These are phyloP conservation scores for Neoseiulus cucumeris DNA, from an alignment of 1,140 invertebrate species.

Conservation along the genomic window DNA sequence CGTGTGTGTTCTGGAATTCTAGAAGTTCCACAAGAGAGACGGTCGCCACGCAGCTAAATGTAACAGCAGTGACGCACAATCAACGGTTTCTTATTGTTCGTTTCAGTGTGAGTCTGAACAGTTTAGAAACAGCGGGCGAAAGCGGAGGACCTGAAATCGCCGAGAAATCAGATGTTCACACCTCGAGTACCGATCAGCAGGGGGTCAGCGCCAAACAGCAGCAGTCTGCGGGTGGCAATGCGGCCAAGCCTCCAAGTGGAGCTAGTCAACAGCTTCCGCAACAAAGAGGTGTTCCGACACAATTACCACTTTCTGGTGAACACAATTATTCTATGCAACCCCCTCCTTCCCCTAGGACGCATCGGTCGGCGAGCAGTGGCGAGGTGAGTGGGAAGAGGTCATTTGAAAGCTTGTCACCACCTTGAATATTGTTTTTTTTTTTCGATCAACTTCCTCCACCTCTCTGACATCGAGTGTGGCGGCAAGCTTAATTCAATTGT, in stretches of 20 bases:
- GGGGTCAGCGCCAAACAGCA: background rate
- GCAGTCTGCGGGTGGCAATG: background rate
- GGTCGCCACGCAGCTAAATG: no score
- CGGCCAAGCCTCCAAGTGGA: background rate
- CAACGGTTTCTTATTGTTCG: background rate
- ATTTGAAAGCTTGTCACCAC: no score
- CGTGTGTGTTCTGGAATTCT: no score
- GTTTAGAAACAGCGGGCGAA: constrained; percentile 6
- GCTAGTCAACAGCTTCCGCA: background rate
- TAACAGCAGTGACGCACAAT: no score
- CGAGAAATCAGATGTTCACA: constrained; percentile 4
- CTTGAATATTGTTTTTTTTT: no score
- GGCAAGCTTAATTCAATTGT: no score
- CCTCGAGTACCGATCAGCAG: constrained; percentile 1
- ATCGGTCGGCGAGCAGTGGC: constrained; percentile 10
- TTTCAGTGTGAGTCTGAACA: constrained; percentile 11
- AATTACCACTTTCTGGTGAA: background rate
- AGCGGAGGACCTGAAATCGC: constrained; percentile 5
- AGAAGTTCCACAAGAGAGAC: no score
- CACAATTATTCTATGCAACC: constrained; percentile 11
- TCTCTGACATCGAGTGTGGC: no score
- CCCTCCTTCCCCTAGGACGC: constrained; percentile 2
- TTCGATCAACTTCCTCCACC: no score
- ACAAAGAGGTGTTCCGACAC: background rate
- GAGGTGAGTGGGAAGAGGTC: background rate